Evolutionary conservation across 1,140 invertebrate genomes (phyloP), one percentile per base, ranked within the genome.

Genomic region (Probaryconus sp.): DNA sequence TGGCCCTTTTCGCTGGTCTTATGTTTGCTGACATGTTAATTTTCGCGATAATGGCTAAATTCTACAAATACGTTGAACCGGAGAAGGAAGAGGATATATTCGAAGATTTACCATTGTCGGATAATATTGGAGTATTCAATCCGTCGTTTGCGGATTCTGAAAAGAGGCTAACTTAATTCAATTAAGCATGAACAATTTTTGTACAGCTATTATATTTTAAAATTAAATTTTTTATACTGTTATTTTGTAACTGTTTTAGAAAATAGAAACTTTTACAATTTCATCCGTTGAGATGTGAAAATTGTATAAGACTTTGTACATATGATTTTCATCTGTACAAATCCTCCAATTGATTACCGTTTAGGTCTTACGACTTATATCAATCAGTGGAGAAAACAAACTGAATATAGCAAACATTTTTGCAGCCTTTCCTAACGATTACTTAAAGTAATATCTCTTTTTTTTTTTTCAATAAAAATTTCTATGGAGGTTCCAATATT

Each of bases 21-120:
- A 97, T 98, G 95, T 83, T 92, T 35, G 78, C 91, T 0, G 95
- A 95, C 74, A 95, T 97, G 89, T 31, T 94, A 0, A 82, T 97
- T 11, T 97, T 98, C 80, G 91, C 90, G 33, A 81, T 91, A 0
- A 91, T 98, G 90, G 93, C 94, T 1, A 88, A 89, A 47, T 87
- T 87, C 40, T 96, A 95, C 78, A 91, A 91, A 76, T 94, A 94
- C 75, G 87, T 89, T 0, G 81, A 89, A 4, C 16, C 47, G 10
- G 47, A 48, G 3, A 55, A 77, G 35, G 74, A 78, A 10, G 74
- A 83, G 10, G 56, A 81, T 13, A 13, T 28, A 3, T 35, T 37
- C 1, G 51, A 77, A n/a, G 70, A 77, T 11, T 55, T 81, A 42
- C 56, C 83, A 2, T 26, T 82, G 5, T 60, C 77, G 7, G 61